Percentiles rank a stretch among this genome's conserved stretches.
Conservation (phyloP, 1,140 invertebrate genomes). For the Cardiocondyla obscurior region DNA sequence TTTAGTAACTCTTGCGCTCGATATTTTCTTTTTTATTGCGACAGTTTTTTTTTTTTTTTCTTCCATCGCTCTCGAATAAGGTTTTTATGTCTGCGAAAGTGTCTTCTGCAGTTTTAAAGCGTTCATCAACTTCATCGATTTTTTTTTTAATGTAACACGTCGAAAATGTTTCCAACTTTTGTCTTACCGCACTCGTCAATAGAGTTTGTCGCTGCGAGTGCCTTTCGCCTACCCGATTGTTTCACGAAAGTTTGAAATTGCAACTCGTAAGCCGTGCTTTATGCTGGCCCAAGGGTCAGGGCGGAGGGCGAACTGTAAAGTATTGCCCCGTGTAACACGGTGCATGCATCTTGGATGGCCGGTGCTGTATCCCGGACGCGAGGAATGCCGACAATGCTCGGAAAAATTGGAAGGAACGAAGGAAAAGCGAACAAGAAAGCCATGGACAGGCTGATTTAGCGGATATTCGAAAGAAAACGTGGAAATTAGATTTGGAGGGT, state of each 20-base stretch:
- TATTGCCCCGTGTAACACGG: constrained; percentile 77
- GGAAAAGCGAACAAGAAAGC: background rate
- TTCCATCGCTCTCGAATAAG: background rate
- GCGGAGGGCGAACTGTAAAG: constrained; percentile 72
- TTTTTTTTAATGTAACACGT: constrained; percentile 19
- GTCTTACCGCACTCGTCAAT: background rate
- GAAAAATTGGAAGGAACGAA: constrained; percentile 19
- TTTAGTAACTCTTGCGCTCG: background rate
- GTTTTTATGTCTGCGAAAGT: constrained; percentile 3
- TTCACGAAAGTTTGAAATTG: constrained; percentile 78
- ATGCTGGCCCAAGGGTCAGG: constrained; percentile 63
- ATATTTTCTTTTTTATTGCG: background rate
- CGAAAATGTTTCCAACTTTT: constrained; percentile 35
- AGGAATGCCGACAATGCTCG: background rate
- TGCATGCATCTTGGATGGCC: constrained; percentile 70
- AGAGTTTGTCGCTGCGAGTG: constrained; percentile 3
- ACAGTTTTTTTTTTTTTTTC: background rate
- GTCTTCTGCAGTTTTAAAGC: constrained; percentile 3
- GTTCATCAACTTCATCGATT: constrained; percentile 22
- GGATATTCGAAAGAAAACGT: constrained; percentile 9
- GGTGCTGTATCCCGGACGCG: constrained; percentile 25
- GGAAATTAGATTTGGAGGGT: background rate
- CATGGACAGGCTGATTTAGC: background rate
- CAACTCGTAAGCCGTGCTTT: constrained; percentile 76
- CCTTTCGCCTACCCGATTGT: constrained; percentile 33